Evolutionary conservation across 2,888 invertebrate genomes (phyloP).

Genomic region (Dryobotodes eremita): DNA sequence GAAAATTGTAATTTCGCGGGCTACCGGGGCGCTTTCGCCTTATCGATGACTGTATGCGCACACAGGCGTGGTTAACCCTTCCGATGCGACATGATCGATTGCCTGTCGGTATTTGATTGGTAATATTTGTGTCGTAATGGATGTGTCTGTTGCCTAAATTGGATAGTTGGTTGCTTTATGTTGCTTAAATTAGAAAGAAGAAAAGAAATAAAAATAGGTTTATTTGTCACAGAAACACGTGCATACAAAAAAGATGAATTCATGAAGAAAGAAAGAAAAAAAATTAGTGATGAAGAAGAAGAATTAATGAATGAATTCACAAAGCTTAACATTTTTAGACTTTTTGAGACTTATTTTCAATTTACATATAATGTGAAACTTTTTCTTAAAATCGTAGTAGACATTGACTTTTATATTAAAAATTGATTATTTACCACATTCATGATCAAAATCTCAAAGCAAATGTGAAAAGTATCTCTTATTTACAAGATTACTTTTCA

Average conservation of each 20-base stretch:
- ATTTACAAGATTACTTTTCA: neutral
- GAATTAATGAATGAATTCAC: neutral
- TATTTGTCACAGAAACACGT: too few relatives aligned
- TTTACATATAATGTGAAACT: neutral
- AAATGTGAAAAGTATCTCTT: too few relatives aligned
- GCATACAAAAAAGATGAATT: too few relatives aligned
- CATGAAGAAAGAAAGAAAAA: too few relatives aligned
- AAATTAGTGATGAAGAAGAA: too few relatives aligned
- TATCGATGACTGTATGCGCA: conserved; percentile 33
- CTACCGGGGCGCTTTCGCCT: neutral
- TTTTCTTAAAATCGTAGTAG: neutral
- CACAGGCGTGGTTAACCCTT: conserved; percentile 39
- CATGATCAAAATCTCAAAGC: neutral
- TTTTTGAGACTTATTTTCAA: neutral
- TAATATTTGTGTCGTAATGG: conserved; percentile 43
- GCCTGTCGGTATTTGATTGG: conserved; percentile 33
- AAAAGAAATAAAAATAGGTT: too few relatives aligned
- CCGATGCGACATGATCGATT: conserved; percentile 47
- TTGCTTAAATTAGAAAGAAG: neutral
- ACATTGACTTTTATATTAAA: too few relatives aligned
- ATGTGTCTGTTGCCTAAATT: conserved; percentile 17
- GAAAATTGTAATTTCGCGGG: neutral
- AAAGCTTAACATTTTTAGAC: neutral
- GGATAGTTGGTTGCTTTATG: neutral
- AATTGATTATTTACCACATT: conserved; percentile 4